Base-by-base conservation (phyloP, 2,797 vertebrate species). In the Acanthurus tractus region DNA sequence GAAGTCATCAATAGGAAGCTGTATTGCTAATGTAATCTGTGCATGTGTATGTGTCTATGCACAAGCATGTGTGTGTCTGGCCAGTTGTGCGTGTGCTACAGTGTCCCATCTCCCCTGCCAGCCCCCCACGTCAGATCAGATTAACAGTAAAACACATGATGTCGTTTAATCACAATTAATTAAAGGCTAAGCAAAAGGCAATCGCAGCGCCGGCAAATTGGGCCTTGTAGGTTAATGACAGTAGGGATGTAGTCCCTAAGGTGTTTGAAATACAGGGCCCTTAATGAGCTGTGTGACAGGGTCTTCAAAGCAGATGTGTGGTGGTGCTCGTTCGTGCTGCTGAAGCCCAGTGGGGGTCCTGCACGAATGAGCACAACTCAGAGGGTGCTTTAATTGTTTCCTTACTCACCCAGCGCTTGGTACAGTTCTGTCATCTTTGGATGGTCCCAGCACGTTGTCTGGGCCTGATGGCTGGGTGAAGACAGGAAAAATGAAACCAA, bases 401-500 rank as follows among this genome's bases (percentile, higher is more conserved):
- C 72, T 68, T 54, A 87, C 96, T 97, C 93, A 99, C 98, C 97
- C 83, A 99, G 89, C 0, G 97, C 96, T 89, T 99, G 98, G 92
- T 98, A 99, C 72, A 99, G 84, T 81, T 99, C 98, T 2, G 97
- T 99, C 97, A 99, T 99, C 96, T 99, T 99, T 88, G 98, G 98
- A 94, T 99, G 98, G 92, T 99, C 98, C 98, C 98, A 99, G 95
- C 98, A 99, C 0, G 98, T 99, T 0, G 98, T 99, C 93, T 99
- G 98, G 82, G 97, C 97, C 92, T 99, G 98, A 86, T 99, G 98
- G 92, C 98, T 99, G 87, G 36, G 86, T 86, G 45, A 44, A 74
- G 44, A 55, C 52, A 79, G 38, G 20, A 65, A 44, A 65, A 59
- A 71, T 25, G 22, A 81, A 76, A 71, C 4, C 58, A 11, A 54